Base-by-base conservation (phyloP, 2,113 vertebrate genomes). In the Clarias macrocephalus region DNA sequence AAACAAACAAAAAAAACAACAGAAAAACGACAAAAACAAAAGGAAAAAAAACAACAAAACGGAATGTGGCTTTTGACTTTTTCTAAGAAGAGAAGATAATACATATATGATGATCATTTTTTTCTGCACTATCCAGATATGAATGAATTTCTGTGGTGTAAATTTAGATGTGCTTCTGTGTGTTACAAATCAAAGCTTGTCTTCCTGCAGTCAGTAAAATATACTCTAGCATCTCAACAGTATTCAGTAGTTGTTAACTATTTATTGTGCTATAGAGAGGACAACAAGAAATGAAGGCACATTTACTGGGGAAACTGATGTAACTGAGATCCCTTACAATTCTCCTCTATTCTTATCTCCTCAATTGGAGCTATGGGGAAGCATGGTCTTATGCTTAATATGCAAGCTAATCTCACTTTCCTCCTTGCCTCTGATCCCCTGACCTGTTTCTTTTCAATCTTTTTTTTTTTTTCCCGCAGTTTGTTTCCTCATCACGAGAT, bases 51-150 rank as follows among this genome's bases (percentile, higher is more conserved):
- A 93, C 82, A 95, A 95, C 92, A 90, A 94, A 95, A 94, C 92
- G 94, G 95, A 96, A 96, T 95, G 93, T 96, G 95, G 93, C 94
- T 97, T 95, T 95, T 94, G 87, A 94, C 93, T 96, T 95, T 95
- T 94, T 93, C 83, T 93, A 94, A 92, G 90, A 92, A 92, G 91
- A 93, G 75, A 56, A 84, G 52, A 80, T 60, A 42, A 75, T 56
- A 80, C n/a, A 87, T 93, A 92, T 89, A 93, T 83, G 81, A 95
- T 96, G 92, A 93, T 82, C 80, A 95, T 96, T 92, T 92, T 95
- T 95, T 96, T 96, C 95, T 97, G 96, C 96, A 96, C 96, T 97
- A 95, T 94, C 94, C 96, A 95, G 96, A 96, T 96, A 95, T 95
- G 95, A 97, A 96, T 95, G 93, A 97, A 95, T 94, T 95, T 96